These are phyloP conservation scores for Hippocampus guttulatus DNA, from an alignment of 2,113 vertebrate genomes.

Conservation along the genomic window DNA sequence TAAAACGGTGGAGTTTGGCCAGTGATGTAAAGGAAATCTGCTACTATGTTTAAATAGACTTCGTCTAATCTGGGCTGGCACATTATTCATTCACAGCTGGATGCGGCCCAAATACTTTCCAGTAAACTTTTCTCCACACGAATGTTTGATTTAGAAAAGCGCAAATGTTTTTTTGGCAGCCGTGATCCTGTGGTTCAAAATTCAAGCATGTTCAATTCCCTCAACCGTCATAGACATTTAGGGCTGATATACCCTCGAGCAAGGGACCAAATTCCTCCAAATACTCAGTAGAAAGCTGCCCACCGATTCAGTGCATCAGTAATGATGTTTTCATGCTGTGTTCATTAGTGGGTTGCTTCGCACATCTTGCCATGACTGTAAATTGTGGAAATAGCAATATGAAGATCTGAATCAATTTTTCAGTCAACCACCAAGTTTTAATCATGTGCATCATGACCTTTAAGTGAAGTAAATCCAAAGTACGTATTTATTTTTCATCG, in stretches of 20 bases:
- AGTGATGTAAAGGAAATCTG: slow-evolving; percentile 67
- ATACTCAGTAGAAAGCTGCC: background rate
- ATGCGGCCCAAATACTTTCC: slow-evolving; percentile 45
- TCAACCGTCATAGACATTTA: background rate
- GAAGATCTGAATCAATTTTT: too few species aligned
- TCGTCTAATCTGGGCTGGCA: slow-evolving; percentile 68
- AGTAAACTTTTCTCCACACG: slow-evolving; percentile 32
- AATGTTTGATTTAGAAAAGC: slow-evolving; percentile 18
- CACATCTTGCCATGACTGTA: too few species aligned
- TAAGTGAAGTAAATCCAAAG: too few species aligned
- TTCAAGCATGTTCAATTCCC: background rate
- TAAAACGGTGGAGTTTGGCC: slow-evolving; percentile 63
- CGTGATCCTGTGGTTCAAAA: background rate
- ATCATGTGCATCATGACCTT: too few species aligned
- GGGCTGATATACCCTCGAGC: background rate
- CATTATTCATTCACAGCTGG: slow-evolving; percentile 57
- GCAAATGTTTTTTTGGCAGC: background rate
- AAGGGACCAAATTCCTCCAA: background rate
- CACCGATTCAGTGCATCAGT: background rate
- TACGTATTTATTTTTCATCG: too few species aligned
- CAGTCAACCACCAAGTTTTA: too few species aligned
- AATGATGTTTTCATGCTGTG: background rate
- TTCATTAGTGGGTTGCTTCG: too few species aligned
- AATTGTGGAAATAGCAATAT: too few species aligned
- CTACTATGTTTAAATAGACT: slow-evolving; percentile 63